Base-by-base conservation (phyloP, 2,797 vertebrate species). In the Nannoperca australis region DNA sequence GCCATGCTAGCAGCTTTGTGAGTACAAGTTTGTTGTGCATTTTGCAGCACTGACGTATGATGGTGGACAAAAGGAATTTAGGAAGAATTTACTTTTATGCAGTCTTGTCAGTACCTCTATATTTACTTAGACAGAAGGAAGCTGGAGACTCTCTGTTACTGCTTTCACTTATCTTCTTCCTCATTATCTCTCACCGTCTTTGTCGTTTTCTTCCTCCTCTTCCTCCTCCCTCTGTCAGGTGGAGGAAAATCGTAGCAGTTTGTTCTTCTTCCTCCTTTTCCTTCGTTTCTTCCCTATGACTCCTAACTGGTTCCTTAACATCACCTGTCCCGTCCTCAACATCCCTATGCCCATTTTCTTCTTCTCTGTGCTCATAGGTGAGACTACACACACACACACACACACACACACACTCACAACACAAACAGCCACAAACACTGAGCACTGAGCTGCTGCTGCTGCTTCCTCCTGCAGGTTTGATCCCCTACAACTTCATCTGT, bases 221-320 rank as follows among this genome's bases (percentile, higher is more conserved):
- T 15, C 20, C 7, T 60, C 32, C 38, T 44, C 18, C 24, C 24
- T 65, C 42, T 32, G 17, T 82, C 93, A 99, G 98, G 96, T 97
- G 62, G 97, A 99, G 76, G 97, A 98, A 85, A 99, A 99, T 88
- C 95, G 95, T 59, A 97, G 93, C 94, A 95, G 96, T 86, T 87
- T 99, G 64, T 98, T 99, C 92, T 99, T 99, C 93, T 99, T 99
- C 92, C 93, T 99, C 54, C 92, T 99, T 75, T 99, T 99, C 91
- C 95, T 99, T 83, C 96, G 98, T 77, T 96, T 99, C 87, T 98
- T 99, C 89, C 98, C 98, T 45, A 97, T 99, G 97, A 98, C 97
- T 12, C 98, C 98, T 65, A 99, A 99, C 94, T 99, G 98, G 98
- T 99, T 99, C 89, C 94, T 99, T 89, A 99, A 99, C 88, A 93